These are phyloP conservation scores for Scolopax rusticola DNA, from an alignment of 2,797 vertebrate species.

Conservation along the genomic window DNA sequence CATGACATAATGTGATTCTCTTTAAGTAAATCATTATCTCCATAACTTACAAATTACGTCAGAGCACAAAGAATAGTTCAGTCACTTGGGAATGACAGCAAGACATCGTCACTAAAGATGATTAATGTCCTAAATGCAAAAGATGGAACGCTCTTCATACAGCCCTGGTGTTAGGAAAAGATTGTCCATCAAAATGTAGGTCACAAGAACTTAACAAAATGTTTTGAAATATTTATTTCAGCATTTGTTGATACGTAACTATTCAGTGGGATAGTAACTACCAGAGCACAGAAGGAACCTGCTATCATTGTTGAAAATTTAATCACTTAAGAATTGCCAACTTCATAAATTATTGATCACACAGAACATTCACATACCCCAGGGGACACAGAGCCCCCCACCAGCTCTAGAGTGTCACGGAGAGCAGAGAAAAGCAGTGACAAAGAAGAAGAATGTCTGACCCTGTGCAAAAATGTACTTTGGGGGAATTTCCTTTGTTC, in stretches of 20 bases:
- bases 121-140: background rate
- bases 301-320: background rate
- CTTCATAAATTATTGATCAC: background rate
- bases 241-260: background rate
- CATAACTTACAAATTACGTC: background rate
- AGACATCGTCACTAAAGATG: background rate
- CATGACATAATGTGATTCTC: background rate
- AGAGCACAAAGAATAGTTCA: background rate
- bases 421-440: background rate
- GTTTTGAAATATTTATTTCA: background rate
- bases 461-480: rapidly evolving
- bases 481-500: background rate
- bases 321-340: background rate
- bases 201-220: background rate
- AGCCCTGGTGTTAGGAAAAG: background rate
- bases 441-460: background rate
- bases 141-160: background rate
- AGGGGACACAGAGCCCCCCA: background rate
- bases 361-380: background rate
- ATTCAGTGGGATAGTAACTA: background rate
- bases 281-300: background rate
- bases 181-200: background rate
- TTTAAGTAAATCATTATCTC: background rate
- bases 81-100: background rate
- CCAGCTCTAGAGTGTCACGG: background rate